Evolutionary conservation across 1,140 invertebrate species (phyloP).

Genomic region (Drosophila pandora): DNA sequence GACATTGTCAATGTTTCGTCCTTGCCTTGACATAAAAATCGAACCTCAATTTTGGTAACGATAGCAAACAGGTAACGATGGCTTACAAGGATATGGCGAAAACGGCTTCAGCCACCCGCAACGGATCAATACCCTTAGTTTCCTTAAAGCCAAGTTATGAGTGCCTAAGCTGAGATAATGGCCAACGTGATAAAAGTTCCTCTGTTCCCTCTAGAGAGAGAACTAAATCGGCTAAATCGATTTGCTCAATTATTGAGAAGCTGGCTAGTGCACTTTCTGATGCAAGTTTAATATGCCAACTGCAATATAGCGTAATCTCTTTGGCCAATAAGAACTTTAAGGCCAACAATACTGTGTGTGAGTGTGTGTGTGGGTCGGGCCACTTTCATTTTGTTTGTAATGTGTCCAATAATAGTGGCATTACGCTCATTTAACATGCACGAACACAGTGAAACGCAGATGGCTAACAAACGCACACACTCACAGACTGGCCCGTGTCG

Average conservation of each 20-base stretch:
- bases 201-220: conserved; percentile 6
- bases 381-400: conserved; percentile 80
- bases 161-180: conserved; percentile 15
- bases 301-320: conserved; percentile 40
- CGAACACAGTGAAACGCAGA: conserved; percentile 58
- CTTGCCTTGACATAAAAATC: conserved; percentile 50
- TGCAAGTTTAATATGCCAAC: conserved; percentile 41
- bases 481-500: conserved; percentile 17
- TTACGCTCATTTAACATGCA: conserved; percentile 81
- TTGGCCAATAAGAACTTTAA: conserved; percentile 29
- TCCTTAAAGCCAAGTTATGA: conserved; percentile 24
- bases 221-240: conserved; percentile 12
- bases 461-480: conserved; percentile 52
- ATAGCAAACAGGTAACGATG: conserved; percentile 24
- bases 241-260: conserved; percentile 12
- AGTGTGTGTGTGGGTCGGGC: conserved; percentile 21
- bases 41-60: conserved; percentile 45
- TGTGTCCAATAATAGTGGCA: conserved; percentile 80
- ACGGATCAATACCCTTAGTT: not conserved
- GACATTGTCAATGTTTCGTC: conserved; percentile 37
- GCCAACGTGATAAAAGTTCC: conserved; percentile 17
- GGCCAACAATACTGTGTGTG: conserved; percentile 12
- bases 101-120: not conserved
- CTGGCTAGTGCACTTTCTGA: conserved; percentile 7
- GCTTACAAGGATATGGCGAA: conserved; percentile 6